Evolutionary conservation across 2,113 vertebrate genomes (phyloP).

Genomic region (Crotalus tigris): DNA sequence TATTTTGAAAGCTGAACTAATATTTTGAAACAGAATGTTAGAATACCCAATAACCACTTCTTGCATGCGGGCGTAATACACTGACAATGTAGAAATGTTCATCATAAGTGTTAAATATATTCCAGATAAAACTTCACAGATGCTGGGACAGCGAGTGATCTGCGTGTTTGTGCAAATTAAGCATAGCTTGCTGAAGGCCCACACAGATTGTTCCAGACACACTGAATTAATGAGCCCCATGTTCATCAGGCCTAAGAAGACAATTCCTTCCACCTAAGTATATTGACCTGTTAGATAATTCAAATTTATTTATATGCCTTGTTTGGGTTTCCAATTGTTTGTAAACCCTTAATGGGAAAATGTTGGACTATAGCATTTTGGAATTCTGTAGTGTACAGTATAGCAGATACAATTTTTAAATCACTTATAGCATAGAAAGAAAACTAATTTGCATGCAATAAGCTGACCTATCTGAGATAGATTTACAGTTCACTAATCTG

Average conservation of each 20-base stretch:
- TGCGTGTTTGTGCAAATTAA: conserved; percentile 67
- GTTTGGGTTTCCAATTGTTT: not conserved
- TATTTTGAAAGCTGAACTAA: conserved; percentile 40
- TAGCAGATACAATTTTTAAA: not conserved
- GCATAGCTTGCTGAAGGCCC: conserved; percentile 67
- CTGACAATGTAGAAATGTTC: conserved; percentile 61
- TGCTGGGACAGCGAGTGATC: conserved; percentile 68
- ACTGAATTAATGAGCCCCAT: conserved; percentile 57
- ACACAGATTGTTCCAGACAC: conserved; percentile 66
- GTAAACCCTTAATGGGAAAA: not conserved
- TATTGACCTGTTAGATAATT: not conserved
- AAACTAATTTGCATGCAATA: not conserved
- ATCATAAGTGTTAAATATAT: conserved; percentile 64
- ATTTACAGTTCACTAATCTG: not conserved
- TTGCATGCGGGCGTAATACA: conserved; percentile 42
- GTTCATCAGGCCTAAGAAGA: not conserved
- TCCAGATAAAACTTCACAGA: conserved; percentile 69
- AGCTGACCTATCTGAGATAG: not conserved
- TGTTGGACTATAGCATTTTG: not conserved
- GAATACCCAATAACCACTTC: conserved; percentile 51
- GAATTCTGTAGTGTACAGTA: not conserved
- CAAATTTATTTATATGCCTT: not conserved
- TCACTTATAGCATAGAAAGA: not conserved
- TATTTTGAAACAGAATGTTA: conserved; percentile 53
- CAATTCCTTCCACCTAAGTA: not conserved